These are phyloP conservation scores for Eurosta solidaginis DNA, from an alignment of 1,140 invertebrate species.

Conservation along the genomic window DNA sequence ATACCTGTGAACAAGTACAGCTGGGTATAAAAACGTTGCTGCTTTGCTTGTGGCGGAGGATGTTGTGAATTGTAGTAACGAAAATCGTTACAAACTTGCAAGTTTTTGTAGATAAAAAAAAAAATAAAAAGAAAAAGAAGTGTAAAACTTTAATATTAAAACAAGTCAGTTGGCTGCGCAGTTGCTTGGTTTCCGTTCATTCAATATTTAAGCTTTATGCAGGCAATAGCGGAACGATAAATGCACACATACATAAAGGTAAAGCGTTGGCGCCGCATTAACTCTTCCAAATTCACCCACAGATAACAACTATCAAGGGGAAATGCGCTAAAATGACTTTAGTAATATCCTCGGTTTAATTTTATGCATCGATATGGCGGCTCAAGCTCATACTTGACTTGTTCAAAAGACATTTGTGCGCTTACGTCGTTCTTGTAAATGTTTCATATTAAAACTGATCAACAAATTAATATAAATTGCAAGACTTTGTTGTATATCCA, in stretches of 20 bases:
- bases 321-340: background rate
- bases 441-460: no score
- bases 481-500: no score
- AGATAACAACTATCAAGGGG: background rate
- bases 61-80: background rate
- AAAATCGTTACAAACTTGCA: constrained; percentile 19
- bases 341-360: background rate
- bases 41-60: background rate
- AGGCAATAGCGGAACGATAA: background rate
- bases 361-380: no score
- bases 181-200: background rate
- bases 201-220: background rate
- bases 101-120: background rate
- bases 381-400: background rate
- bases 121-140: background rate
- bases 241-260: background rate
- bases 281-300: background rate
- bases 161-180: background rate
- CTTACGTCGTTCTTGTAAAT: no score
- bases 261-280: background rate
- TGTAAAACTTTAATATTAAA: no score
- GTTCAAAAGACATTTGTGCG: background rate
- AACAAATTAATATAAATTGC: no score
- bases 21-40: no score
- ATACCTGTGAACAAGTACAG: no score